Conservation (phyloP, 2,113 vertebrate species). For the Grallaria varia region DNA sequence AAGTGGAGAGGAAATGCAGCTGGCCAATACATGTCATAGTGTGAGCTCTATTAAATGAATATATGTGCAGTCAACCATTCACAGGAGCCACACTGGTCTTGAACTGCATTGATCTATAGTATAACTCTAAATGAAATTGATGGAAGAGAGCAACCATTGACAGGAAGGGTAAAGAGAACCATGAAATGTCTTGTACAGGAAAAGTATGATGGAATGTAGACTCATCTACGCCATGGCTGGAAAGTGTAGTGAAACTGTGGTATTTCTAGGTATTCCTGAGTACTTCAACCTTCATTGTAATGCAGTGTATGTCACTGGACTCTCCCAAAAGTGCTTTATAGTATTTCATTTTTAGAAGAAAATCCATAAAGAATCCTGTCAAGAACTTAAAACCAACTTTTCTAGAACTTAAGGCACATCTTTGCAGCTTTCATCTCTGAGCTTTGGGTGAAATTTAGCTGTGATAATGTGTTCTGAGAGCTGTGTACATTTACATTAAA, state of each 20-base stretch:
- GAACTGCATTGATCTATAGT: slow-evolving; percentile 89
- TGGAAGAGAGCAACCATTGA: slow-evolving; percentile 88
- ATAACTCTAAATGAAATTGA: slow-evolving; percentile 94
- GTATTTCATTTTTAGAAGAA: background rate
- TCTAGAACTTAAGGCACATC: background rate
- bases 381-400: background rate
- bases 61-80: slow-evolving; percentile 69
- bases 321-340: background rate
- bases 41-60: slow-evolving; percentile 75
- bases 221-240: slow-evolving; percentile 36
- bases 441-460: background rate
- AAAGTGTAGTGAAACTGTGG: background rate
- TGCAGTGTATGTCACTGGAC: background rate
- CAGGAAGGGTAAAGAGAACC: slow-evolving; percentile 89
- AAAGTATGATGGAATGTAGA: slow-evolving; percentile 83
- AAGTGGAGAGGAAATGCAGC: slow-evolving; percentile 75
- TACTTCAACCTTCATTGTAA: background rate
- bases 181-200: slow-evolving; percentile 82
- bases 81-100: slow-evolving; percentile 78
- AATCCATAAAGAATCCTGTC: background rate
- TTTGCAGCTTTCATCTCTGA: background rate
- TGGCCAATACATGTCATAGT: slow-evolving; percentile 72
- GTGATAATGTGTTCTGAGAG: background rate
- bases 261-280: background rate
- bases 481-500: background rate